A percentile compares a stretch with the other conserved stretches of the same genome.
These are phyloP conservation scores for Lipophrys pholis DNA, from an alignment of 2,113 vertebrate species.

Conservation along the genomic window DNA sequence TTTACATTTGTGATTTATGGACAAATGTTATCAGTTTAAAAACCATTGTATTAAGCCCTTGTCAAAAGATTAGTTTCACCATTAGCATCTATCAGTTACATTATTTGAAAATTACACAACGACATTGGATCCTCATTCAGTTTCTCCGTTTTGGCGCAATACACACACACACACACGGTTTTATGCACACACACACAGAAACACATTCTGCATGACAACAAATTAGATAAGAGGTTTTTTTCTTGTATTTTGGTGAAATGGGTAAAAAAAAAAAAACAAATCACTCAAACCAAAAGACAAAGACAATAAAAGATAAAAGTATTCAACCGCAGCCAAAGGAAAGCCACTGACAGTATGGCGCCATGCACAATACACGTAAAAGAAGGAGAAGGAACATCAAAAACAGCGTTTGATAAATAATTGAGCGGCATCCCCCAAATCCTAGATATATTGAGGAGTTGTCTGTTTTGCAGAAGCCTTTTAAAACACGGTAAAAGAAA, in stretches of 20 bases:
- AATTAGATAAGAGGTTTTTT: background rate
- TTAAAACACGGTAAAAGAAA: constrained; percentile 5
- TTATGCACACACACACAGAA: too few relatives aligned
- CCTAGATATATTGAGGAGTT: constrained; percentile 18
- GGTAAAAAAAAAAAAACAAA: background rate
- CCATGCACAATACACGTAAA: constrained; percentile 8
- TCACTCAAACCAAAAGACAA: constrained; percentile 9
- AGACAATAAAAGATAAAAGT: constrained; percentile 13
- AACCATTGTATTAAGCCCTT: background rate
- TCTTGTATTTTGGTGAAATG: background rate
- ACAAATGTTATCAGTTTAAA: constrained; percentile 24
- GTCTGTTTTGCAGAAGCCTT: constrained; percentile 21
- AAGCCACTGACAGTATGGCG: background rate
- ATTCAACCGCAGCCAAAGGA: constrained; percentile 19
- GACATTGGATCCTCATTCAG: constrained; percentile 49
- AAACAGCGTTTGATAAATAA: constrained; percentile 42
- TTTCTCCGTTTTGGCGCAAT: constrained; percentile 15
- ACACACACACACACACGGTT: too few relatives aligned
- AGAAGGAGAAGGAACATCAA: constrained; percentile 18
- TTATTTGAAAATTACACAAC: constrained; percentile 41
- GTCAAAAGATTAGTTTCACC: constrained; percentile 53
- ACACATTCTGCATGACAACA: background rate
- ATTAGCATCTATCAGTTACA: constrained; percentile 41
- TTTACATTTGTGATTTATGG: constrained; percentile 9
- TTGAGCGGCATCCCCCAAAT: constrained; percentile 31